phyloP scores from a whole-genome alignment of 1,140 invertebrate genomes.

The Cotesia glomerata region DNA sequence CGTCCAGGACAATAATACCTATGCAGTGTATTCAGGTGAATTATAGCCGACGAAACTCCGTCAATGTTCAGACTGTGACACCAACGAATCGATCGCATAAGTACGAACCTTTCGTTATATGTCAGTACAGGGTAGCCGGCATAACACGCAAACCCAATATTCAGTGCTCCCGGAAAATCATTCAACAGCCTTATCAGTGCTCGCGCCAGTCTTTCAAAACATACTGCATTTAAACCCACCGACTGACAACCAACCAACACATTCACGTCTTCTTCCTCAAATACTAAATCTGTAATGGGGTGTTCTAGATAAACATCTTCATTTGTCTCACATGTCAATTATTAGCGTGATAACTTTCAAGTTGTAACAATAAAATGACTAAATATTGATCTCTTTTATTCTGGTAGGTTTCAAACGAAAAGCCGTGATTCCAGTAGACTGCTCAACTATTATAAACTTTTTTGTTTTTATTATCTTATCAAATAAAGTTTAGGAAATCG shows the following conservation, averaged over 20 bases:
- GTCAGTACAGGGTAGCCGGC: background rate
- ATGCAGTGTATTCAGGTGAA: slow-evolving; percentile 15
- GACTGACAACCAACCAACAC: too few relatives aligned
- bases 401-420: too few relatives aligned
- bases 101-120: background rate
- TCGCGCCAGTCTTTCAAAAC: slow-evolving; percentile 2
- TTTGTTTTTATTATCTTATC: too few relatives aligned
- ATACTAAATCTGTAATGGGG: background rate
- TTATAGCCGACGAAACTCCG: slow-evolving; percentile 19
- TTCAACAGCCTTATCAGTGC: slow-evolving; percentile 15
- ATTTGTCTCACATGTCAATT: too few relatives aligned
- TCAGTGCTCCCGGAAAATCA: slow-evolving; percentile 21
- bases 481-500: too few relatives aligned
- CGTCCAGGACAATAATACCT: slow-evolving; percentile 16
- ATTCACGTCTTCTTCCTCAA: background rate
- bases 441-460: too few relatives aligned
- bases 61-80: slow-evolving; percentile 25
- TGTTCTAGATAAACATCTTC: background rate
- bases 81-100: slow-evolving; percentile 21
- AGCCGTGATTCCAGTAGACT: too few relatives aligned
- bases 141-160: slow-evolving; percentile 23
- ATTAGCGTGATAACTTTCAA: too few relatives aligned
- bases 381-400: too few relatives aligned
- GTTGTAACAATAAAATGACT: too few relatives aligned
- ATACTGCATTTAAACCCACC: background rate